These are phyloP conservation scores for Labeo rohita DNA, from an alignment of 2,113 vertebrate species.

Conservation along the genomic window DNA sequence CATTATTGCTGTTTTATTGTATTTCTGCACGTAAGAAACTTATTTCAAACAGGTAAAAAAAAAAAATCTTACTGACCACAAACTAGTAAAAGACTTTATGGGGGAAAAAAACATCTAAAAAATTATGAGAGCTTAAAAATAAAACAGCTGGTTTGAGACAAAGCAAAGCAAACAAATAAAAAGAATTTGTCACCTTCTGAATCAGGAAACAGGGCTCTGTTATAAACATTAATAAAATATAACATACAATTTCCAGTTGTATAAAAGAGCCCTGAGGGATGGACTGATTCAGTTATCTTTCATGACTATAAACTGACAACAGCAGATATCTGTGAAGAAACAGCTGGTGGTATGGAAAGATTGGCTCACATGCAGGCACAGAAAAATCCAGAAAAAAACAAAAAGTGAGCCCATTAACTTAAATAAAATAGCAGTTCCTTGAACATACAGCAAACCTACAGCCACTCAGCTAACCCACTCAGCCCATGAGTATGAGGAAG, in stretches of 20 bases:
- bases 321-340: background rate
- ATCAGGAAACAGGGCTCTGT: too few relatives aligned
- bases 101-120: too few relatives aligned
- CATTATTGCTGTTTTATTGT: background rate
- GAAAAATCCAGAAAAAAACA: background rate
- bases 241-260: background rate
- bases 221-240: too few relatives aligned
- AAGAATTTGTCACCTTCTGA: too few relatives aligned
- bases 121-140: too few relatives aligned
- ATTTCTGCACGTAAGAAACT: background rate
- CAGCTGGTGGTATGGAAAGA: background rate
- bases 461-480: too few relatives aligned
- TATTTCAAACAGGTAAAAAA: background rate
- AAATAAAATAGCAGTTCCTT: background rate
- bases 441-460: too few relatives aligned
- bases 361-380: background rate
- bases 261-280: background rate
- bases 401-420: background rate
- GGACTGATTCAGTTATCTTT: background rate
- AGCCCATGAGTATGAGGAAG: background rate
- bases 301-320: background rate
- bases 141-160: too few relatives aligned
- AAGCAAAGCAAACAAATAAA: too few relatives aligned
- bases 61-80: too few relatives aligned
- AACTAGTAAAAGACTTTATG: background rate